phyloP scores from a whole-genome alignment of 2,888 invertebrate species.

The Cyrtodaria siliqua region DNA sequence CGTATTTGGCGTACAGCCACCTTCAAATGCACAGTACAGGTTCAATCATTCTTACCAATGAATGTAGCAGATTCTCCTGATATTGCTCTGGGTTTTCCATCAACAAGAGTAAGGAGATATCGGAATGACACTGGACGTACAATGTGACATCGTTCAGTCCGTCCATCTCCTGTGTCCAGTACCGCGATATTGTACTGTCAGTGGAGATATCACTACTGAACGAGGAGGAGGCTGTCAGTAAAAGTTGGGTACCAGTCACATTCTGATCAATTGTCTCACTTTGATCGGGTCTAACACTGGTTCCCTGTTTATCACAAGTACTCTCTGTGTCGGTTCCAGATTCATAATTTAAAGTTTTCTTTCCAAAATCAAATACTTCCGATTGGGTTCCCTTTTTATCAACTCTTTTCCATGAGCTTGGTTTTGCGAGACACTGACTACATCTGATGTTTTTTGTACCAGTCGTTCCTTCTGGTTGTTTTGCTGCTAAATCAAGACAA shows the following conservation, averaged over 20 bases:
- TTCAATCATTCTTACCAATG: constrained; percentile 79
- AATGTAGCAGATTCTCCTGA: constrained; percentile 68
- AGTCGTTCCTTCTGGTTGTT: neutral
- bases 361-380: constrained; percentile 51
- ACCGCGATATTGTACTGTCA: constrained; percentile 57
- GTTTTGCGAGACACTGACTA: constrained; percentile 30
- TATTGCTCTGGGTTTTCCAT: constrained; percentile 70
- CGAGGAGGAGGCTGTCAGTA: constrained; percentile 15
- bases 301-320: constrained; percentile 10
- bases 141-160: constrained; percentile 73
- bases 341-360: constrained; percentile 13
- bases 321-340: constrained; percentile 46
- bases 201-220: constrained; percentile 55
- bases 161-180: constrained; percentile 68
- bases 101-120: constrained; percentile 77
- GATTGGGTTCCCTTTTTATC: constrained; percentile 20
- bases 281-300: constrained; percentile 5
- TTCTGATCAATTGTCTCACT: constrained; percentile 1
- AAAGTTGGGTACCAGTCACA: neutral
- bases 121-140: constrained; percentile 81
- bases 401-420: constrained; percentile 31
- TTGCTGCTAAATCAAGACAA: constrained; percentile 45
- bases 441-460: constrained; percentile 19
- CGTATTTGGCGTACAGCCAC: too few species aligned
- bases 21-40: too few species aligned